These are phyloP conservation scores for Lytechinus variegatus DNA, from an alignment of 35 echinoderm and acorn worm species.

Conservation along the genomic window DNA sequence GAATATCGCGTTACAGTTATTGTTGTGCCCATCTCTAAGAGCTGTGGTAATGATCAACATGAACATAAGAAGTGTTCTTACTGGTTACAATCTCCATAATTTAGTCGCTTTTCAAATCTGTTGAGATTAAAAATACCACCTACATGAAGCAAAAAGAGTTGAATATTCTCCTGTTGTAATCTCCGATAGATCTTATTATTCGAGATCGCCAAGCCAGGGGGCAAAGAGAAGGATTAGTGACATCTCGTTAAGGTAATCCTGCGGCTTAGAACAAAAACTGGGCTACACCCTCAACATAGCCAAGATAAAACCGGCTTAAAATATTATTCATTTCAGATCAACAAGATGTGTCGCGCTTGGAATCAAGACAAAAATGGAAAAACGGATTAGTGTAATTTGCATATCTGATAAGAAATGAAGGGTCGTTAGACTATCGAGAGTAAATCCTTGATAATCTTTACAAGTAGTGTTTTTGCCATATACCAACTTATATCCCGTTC, in stretches of 20 bases:
- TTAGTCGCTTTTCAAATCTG: neutral
- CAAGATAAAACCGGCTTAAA: neutral
- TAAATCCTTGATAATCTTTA: neutral
- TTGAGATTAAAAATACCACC: neutral
- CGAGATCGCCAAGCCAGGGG: neutral
- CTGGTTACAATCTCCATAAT: neutral
- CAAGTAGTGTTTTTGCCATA: neutral
- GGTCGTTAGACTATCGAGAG: neutral
- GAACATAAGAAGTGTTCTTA: no score
- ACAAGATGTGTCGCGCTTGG: neutral
- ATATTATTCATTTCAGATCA: neutral
- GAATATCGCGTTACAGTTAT: no score
- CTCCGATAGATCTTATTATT: neutral
- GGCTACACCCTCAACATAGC: neutral
- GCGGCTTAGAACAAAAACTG: neutral
- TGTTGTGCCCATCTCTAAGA: no score
- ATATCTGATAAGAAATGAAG: neutral
- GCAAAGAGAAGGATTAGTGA: neutral
- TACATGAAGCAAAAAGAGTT: neutral
- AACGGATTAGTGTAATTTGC: neutral
- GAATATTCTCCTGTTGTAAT: neutral
- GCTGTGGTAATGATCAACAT: no score
- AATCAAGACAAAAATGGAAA: neutral
- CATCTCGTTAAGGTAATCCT: neutral
- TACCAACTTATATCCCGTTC: no score